Conservation (phyloP, 2,888 invertebrate species). For the Matsumyia berberina region DNA sequence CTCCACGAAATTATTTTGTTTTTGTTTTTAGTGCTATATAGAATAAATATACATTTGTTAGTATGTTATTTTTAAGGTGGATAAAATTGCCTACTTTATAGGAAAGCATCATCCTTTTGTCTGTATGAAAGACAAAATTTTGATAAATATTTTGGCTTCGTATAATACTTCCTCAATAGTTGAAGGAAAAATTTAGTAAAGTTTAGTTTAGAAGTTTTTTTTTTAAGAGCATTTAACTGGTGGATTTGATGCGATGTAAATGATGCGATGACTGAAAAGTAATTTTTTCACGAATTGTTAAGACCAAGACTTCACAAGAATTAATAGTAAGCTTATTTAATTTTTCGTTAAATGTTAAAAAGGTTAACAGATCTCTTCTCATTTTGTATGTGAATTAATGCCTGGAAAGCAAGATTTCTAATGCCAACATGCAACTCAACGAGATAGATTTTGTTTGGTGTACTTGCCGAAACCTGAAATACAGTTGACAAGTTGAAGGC, state of each 20-base stretch:
- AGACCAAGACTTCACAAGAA: no score
- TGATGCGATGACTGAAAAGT: no score
- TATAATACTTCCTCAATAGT: constrained; percentile 42
- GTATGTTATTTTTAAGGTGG: constrained; percentile 49
- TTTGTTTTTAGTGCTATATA: constrained; percentile 43
- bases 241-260: constrained; percentile 16
- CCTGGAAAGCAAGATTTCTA: no score
- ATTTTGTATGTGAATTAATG: no score
- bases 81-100: constrained; percentile 53
- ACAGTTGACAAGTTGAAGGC: no score
- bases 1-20: constrained; percentile 25
- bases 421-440: no score
- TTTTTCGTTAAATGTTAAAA: no score
- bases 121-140: constrained; percentile 62
- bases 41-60: constrained; percentile 43
- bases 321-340: no score
- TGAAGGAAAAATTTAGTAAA: constrained; percentile 38
- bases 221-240: constrained; percentile 18
- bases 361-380: no score
- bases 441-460: no score
- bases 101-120: constrained; percentile 56
- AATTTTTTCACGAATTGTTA: no score
- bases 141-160: constrained; percentile 55
- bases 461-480: no score
- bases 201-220: not conserved